These are phyloP conservation scores for Gymnocypris eckloni DNA, from an alignment of 2,797 vertebrate species.

Conservation along the genomic window DNA sequence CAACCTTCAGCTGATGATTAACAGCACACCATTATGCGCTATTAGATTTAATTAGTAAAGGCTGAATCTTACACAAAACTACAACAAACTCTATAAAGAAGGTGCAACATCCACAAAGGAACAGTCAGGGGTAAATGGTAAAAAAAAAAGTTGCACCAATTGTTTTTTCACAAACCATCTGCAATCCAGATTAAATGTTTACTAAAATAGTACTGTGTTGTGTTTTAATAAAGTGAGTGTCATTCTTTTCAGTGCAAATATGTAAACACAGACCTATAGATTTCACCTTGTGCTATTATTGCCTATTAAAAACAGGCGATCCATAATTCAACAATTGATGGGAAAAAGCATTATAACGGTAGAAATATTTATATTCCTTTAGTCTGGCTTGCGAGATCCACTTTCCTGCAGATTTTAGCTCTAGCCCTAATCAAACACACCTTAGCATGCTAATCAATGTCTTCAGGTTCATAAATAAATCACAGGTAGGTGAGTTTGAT, in stretches of 20 bases:
- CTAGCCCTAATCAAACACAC: too few relatives aligned
- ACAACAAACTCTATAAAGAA: constrained; percentile 45
- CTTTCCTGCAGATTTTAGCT: too few relatives aligned
- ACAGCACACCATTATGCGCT: constrained; percentile 70
- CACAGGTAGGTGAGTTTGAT: too few relatives aligned
- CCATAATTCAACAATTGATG: background rate
- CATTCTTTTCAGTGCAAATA: background rate
- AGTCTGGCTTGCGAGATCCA: background rate
- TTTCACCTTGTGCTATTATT: background rate
- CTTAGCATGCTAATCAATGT: too few relatives aligned
- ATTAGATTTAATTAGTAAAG: constrained; percentile 66
- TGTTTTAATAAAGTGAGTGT: background rate
- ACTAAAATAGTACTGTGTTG: background rate
- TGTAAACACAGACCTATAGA: background rate
- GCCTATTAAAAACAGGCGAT: background rate
- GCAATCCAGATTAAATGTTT: background rate
- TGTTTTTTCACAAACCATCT: background rate
- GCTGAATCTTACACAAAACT: constrained; percentile 53
- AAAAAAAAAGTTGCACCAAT: background rate
- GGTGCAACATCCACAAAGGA: background rate
- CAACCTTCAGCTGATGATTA: constrained; percentile 71
- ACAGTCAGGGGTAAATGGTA: background rate
- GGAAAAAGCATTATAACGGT: background rate
- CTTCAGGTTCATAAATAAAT: too few relatives aligned
- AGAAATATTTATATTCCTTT: background rate